A percentile compares a stretch with the other conserved stretches of the same genome.
Evolutionary conservation across 1,140 invertebrate species (phyloP).

Genomic region (Paralvinella palmiformis): DNA sequence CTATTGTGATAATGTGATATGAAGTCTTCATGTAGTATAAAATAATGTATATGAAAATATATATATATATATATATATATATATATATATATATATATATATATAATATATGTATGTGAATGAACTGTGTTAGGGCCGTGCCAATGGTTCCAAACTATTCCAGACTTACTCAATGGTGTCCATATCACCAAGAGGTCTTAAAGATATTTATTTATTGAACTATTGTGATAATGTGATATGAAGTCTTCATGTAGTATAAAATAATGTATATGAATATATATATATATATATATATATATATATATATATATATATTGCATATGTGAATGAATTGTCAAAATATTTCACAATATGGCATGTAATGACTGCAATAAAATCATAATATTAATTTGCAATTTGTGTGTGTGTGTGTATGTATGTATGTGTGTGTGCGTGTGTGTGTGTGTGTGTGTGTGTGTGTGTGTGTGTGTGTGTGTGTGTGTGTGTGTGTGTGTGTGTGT

Average conservation of each 20-base stretch:
- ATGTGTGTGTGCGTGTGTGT: background rate
- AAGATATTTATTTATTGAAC: no score
- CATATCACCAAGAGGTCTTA: no score
- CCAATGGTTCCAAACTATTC: no score
- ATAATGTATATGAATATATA: background rate
- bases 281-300: background rate
- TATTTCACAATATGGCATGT: background rate
- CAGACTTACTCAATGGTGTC: no score
- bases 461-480: background rate
- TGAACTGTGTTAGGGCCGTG: no score
- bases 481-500: background rate
- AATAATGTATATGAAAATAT: background rate
- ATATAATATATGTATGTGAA: background rate
- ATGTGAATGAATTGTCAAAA: background rate
- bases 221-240: no score
- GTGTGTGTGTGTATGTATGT: background rate
- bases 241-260: background rate
- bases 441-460: background rate
- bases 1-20: no score
- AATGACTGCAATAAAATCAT: background rate
- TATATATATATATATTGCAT: background rate
- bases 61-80: background rate
- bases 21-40: background rate
- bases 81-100: background rate
- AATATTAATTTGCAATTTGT: background rate